phyloP scores from a whole-genome alignment of 2,797 vertebrate genomes.

The Tamandua tetradactyla region DNA sequence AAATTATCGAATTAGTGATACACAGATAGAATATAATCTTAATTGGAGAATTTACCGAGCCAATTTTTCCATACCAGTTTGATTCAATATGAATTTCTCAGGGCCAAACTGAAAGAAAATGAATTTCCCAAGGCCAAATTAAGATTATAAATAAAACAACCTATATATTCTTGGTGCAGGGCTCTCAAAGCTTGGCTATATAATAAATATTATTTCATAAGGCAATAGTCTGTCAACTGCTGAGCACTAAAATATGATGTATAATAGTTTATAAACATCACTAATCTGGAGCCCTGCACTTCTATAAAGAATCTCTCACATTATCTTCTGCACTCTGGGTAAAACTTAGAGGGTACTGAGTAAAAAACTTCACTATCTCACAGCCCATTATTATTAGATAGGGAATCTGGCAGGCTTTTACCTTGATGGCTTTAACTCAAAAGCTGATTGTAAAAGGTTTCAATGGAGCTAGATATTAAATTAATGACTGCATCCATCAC shows the following conservation, averaged over 20 bases:
- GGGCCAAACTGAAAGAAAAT: slow-evolving; percentile 2
- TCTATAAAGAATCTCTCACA: background rate
- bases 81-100: background rate
- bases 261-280: background rate
- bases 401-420: slow-evolving; percentile 53
- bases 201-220: slow-evolving; percentile 42
- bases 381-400: background rate
- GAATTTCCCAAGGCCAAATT: slow-evolving; percentile 22
- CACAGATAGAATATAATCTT: background rate
- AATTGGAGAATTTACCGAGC: background rate
- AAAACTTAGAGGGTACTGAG: background rate
- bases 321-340: background rate
- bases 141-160: slow-evolving; percentile 39
- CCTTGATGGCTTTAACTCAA: slow-evolving; percentile 42
- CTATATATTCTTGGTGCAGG: background rate
- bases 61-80: background rate
- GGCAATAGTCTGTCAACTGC: background rate
- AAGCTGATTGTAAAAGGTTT: slow-evolving; percentile 51
- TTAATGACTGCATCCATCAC: slow-evolving; percentile 61
- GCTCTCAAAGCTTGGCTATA: background rate
- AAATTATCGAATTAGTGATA: background rate
- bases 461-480: slow-evolving; percentile 50
- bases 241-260: background rate
- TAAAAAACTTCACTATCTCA: background rate
- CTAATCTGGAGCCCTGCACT: background rate